phyloP scores from a whole-genome alignment of 2,113 vertebrate species.

The Dromas ardeola region DNA sequence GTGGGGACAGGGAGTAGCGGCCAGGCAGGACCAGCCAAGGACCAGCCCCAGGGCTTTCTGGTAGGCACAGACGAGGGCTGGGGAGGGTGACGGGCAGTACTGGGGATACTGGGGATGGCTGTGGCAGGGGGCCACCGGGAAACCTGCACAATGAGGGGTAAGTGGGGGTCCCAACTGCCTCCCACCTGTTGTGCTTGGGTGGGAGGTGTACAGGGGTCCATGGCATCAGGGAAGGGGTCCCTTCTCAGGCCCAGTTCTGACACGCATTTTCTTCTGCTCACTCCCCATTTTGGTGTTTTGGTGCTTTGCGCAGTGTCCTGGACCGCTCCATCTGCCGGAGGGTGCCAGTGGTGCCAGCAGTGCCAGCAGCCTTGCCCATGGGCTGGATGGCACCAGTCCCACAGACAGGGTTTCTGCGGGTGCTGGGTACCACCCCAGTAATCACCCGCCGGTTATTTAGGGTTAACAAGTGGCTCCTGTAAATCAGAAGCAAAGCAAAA shows the following conservation, averaged over 20 bases:
- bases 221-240: rapidly evolving
- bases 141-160: neutral
- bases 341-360: rapidly evolving
- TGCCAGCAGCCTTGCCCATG: neutral
- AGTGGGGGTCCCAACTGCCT: neutral
- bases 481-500: neutral
- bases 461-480: neutral
- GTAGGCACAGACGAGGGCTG: neutral
- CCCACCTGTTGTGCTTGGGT: neutral
- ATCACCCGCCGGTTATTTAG: rapidly evolving
- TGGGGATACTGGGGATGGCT: neutral
- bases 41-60: neutral
- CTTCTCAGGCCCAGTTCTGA: neutral
- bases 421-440: neutral
- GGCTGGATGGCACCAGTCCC: neutral
- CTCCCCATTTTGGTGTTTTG: rapidly evolving
- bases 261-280: rapidly evolving
- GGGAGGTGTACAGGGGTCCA: neutral
- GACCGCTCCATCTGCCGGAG: rapidly evolving
- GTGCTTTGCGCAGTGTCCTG: neutral
- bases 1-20: neutral
- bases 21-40: neutral
- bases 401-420: neutral
- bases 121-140: neutral
- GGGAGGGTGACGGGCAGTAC: neutral